phyloP scores from a whole-genome alignment of 2,888 invertebrate genomes.

The Melinopterus prodromus region DNA sequence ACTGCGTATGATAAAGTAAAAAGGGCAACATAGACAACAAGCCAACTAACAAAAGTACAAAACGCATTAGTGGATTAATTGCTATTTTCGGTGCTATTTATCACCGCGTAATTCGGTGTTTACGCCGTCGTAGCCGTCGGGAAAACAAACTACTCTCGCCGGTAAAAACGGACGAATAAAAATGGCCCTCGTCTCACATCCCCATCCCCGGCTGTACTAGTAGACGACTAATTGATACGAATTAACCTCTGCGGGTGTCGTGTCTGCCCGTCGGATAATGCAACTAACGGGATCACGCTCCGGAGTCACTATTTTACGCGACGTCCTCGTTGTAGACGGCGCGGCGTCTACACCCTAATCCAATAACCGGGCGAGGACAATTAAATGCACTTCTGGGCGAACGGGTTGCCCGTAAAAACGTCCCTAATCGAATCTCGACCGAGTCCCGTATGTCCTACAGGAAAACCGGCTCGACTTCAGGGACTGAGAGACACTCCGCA shows the following conservation, averaged over 20 bases:
- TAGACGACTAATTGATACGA: constrained; percentile 13
- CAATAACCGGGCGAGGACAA: constrained; percentile 52
- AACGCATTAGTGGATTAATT: background rate
- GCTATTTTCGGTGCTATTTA: background rate
- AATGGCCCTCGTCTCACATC: background rate
- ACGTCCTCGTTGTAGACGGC: background rate
- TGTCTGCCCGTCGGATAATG: background rate
- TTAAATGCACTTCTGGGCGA: constrained; percentile 54
- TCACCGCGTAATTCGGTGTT: background rate
- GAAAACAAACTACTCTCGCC: background rate
- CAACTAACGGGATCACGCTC: constrained; percentile 11
- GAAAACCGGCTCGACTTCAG: constrained; percentile 15
- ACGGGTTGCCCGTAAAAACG: constrained; percentile 52
- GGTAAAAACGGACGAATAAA: constrained; percentile 4
- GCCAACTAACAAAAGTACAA: background rate
- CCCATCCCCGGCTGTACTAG: background rate
- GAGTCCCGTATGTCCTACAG: constrained; percentile 25
- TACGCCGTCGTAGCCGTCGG: background rate
- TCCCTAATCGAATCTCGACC: constrained; percentile 42
- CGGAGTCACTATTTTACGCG: constrained; percentile 18
- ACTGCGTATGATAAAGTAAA: too few species aligned
- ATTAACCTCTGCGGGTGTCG: constrained; percentile 21
- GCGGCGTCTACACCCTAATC: constrained; percentile 41
- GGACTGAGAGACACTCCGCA: background rate
- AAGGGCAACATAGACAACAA: too few species aligned